Evolutionary conservation across 2,113 vertebrate species (phyloP).

Genomic region (Grammomys dolichurus): DNA sequence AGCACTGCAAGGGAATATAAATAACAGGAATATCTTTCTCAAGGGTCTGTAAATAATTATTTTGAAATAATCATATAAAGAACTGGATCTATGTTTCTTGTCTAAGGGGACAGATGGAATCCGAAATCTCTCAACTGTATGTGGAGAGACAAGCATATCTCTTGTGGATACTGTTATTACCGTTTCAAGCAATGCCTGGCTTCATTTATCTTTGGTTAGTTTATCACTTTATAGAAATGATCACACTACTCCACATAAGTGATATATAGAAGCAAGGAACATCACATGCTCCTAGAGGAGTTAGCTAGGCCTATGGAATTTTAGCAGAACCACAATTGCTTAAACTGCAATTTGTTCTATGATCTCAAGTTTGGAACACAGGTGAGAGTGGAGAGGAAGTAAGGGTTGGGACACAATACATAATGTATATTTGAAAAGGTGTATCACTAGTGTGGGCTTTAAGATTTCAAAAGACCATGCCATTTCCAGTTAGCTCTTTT

Average conservation of each 20-base stretch:
- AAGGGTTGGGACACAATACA: background rate
- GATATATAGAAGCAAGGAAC: background rate
- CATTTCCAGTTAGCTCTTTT: background rate
- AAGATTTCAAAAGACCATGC: background rate
- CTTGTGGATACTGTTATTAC: background rate
- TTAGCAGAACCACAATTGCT: background rate
- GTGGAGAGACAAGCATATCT: background rate
- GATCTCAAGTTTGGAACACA: background rate
- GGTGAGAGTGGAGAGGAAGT: too few species aligned
- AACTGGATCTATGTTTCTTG: background rate
- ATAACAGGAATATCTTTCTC: background rate
- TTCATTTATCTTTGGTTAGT: background rate
- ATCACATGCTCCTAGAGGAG: background rate
- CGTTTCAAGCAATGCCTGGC: background rate
- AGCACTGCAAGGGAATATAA: too few species aligned
- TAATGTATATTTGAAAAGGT: background rate
- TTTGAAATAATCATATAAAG: background rate
- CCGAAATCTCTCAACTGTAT: background rate
- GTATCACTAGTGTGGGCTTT: background rate
- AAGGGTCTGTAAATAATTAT: background rate
- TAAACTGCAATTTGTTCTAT: background rate
- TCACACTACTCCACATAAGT: background rate
- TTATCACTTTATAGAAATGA: background rate
- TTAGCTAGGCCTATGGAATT: slow-evolving; percentile 7
- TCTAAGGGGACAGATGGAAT: background rate